Percentiles rank a stretch among this genome's conserved stretches.
Conservation (phyloP, 2,888 invertebrate genomes). For the Orchesella flavescens region DNA sequence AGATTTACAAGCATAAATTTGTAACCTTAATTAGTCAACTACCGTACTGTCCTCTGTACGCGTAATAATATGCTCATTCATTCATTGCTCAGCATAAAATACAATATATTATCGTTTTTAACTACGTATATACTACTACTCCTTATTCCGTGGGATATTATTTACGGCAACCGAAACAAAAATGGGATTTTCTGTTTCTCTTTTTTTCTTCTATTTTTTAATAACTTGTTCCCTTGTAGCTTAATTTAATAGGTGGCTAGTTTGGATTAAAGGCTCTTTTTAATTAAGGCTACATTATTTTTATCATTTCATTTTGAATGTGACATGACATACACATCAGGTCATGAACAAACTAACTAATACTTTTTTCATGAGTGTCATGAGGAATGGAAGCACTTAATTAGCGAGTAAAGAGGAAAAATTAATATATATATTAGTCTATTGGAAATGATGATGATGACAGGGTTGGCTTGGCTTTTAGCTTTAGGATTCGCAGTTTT, state of each 20-base stretch:
- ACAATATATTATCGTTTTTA: not conserved
- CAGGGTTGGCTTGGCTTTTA: slow-evolving; percentile 15
- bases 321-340: slow-evolving; percentile 25
- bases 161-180: slow-evolving; percentile 43
- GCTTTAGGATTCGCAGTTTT: slow-evolving; percentile 3
- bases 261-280: not conserved
- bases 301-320: slow-evolving; percentile 30
- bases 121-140: slow-evolving; percentile 1
- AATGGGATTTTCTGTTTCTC: slow-evolving; percentile 9
- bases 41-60: too few relatives aligned
- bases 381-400: too few relatives aligned
- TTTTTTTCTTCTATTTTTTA: not conserved
- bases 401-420: too few relatives aligned
- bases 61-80: too few relatives aligned
- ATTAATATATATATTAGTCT: not conserved
- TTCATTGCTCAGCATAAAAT: too few relatives aligned
- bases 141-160: slow-evolving; percentile 48
- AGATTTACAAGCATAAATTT: not conserved
- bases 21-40: not conserved
- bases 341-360: slow-evolving; percentile 39
- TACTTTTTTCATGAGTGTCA: not conserved
- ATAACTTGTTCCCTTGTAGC: slow-evolving; percentile 1
- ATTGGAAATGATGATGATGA: not conserved
- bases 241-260: slow-evolving; percentile 5
- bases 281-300: slow-evolving; percentile 10